Evolutionary conservation across 1,140 invertebrate genomes (phyloP), one percentile per base, ranked within the genome.

Genomic region (Drosophila baimaii): DNA sequence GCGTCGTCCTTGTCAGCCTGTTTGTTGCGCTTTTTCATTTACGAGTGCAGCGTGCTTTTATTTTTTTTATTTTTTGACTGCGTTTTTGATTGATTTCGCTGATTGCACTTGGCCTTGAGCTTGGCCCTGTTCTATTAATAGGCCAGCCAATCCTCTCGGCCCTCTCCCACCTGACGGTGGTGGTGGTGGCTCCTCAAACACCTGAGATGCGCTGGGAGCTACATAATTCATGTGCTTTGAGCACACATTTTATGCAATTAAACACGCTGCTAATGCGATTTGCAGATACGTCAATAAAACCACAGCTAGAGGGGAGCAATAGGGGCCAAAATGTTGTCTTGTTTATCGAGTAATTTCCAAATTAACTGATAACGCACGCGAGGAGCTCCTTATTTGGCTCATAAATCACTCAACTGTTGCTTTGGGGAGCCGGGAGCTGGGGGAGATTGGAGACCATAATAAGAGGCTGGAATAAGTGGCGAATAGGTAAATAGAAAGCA

Each of bases 21-120:
- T 46, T 68, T 49, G 49, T 58, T 47, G 44, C 61, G 46, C 37
- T 59, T 63, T 63, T 61, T 31, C 61, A 59, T 59, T 59, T 63
- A 39, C 29, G 49, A 52, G 49, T 35, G 19, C 31, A 21, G 19
- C 3, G 2, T 35, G 52, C 43, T 35, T 57, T 57, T 61, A 35
- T 69, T 62, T 68, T 25, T 35, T 57, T 57, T 61, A 35, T 69
- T 62, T 68, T 25, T 43, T 51, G 52, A 68, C 29, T 70, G 65
- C 21, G 35, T 29, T 75, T 79, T 82, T 85, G 82, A 88, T 88
- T 85, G 82, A 85, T 77, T 85, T 76, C 65, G 52, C 59, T 82
- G 82, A 88, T 82, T 85, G 59, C 70, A 52, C 41, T 65, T 82
- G 82, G 83, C 79, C 83, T 85, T 85, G 82, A 88, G 77, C 70